Percentiles rank a stretch among this genome's conserved stretches.
Conservation (phyloP, 1,140 invertebrate species). For the Diorhabda carinulata region DNA sequence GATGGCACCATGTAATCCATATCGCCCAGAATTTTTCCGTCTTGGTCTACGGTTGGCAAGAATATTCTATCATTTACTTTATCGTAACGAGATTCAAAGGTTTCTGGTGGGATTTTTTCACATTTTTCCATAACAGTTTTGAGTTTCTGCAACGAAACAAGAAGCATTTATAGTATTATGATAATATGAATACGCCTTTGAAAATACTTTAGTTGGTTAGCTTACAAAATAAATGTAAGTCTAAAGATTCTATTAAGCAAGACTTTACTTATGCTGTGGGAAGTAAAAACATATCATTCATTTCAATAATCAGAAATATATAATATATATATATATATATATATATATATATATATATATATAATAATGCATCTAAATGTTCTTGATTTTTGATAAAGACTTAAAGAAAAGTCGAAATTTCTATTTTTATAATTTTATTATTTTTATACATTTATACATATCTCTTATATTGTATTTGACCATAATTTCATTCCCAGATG, state of each 20-base stretch:
- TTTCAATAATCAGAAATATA: not conserved
- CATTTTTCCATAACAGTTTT: slow-evolving; percentile 73
- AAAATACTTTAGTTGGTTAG: not conserved
- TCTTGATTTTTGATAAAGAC: no score
- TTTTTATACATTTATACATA: no score
- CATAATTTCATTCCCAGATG: no score
- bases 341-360: slow-evolving; percentile 1
- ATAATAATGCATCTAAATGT: not conserved
- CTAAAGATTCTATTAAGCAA: no score
- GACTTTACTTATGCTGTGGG: no score
- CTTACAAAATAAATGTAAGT: no score
- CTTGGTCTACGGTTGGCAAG: slow-evolving; percentile 62
- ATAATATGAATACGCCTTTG: not conserved
- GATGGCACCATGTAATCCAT: slow-evolving; percentile 70
- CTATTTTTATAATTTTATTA: no score
- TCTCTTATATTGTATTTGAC: no score
- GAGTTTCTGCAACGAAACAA: slow-evolving; percentile 52
- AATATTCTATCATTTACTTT: slow-evolving; percentile 49
- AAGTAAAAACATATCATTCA: no score
- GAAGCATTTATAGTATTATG: not conserved
- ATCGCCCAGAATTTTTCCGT: slow-evolving; percentile 61
- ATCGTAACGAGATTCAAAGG: slow-evolving; percentile 54
- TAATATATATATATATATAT: slow-evolving; percentile 3
- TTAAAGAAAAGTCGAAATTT: no score
- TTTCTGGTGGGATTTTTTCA: slow-evolving; percentile 65